phyloP scores from a whole-genome alignment of 2,113 vertebrate species.

The Collichthys lucidus region DNA sequence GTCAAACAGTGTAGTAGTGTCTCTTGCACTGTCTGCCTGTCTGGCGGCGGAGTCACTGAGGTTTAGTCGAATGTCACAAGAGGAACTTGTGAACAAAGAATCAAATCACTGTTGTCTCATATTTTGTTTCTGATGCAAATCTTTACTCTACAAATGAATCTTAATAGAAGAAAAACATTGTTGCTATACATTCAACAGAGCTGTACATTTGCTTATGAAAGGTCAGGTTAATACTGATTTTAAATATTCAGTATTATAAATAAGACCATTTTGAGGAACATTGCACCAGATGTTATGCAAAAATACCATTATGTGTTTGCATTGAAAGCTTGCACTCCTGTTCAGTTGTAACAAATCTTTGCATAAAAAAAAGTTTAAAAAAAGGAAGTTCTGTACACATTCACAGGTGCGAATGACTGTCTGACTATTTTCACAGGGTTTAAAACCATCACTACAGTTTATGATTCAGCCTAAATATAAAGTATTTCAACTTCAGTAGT shows the following conservation, averaged over 20 bases:
- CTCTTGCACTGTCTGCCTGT: constrained; percentile 36
- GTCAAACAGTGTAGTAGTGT: constrained; percentile 48
- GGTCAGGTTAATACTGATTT: background rate
- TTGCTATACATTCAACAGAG: background rate
- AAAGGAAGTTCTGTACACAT: background rate
- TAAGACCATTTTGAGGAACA: background rate
- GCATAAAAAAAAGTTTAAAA: background rate
- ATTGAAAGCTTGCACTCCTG: background rate
- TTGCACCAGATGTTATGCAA: background rate
- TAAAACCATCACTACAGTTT: background rate
- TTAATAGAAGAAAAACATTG: background rate
- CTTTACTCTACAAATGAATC: background rate
- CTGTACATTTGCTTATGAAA: background rate
- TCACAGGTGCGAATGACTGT: background rate
- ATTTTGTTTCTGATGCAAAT: background rate
- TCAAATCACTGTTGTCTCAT: background rate
- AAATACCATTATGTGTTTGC: background rate
- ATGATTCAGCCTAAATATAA: background rate
- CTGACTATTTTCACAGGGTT: background rate
- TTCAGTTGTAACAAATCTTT: background rate
- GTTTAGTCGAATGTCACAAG: constrained; percentile 33
- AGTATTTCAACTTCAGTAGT: background rate
- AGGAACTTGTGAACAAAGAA: background rate
- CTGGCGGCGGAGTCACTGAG: constrained; percentile 40
- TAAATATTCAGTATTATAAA: background rate